Evolutionary conservation across 2,797 vertebrate genomes (phyloP), one percentile per base, ranked within the genome.

Genomic region (Gymnopithys bicolor): DNA sequence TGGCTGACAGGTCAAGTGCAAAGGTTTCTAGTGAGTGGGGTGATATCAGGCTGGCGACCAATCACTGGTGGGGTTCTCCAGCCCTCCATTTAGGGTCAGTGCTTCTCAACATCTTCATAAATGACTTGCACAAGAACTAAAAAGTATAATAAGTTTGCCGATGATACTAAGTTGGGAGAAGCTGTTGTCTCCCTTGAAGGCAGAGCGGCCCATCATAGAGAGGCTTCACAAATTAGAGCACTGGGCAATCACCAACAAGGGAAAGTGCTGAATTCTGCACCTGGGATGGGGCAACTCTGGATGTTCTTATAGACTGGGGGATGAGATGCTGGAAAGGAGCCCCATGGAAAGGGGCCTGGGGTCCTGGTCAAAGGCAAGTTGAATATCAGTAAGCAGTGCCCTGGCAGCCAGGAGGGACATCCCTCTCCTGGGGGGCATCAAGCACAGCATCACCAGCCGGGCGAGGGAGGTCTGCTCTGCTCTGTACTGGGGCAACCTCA

Each of bases 371-470:
- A 22, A 14, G 21, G 28, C 60, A 43, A 13, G 39, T 43, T 41
- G 5, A 32, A 22, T 41, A 22, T 8, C 39, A 62, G 39, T 23
- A 9, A 43, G 28, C 60, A 43, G 60, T 43, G 39, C 28, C 28
- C 39, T 63, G 39, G 28, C 39, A 63, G 60, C 39, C 39, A 43
- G 60, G 39, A 63, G 19, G 39, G 60, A 14, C 39, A 63, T 0
- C 0, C 1, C 0, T 73, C 37, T 14, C 37, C 59, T 39, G n/a
- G 45, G 21, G 39, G 3, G 0, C 28, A 58, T 28, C 45, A 58
- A 75, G 37, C 45, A 24, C 23, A 87, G 45, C 75, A 58, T 4
- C 8, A 1, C 58, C 76, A 51, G 27, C 5, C 0, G 0, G 37
- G 37, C 8, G 17, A 64, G 23, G 52, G 32, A 58, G 51, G 58